Conservation (phyloP, 2,113 vertebrate genomes). For the Sprattus sprattus region DNA sequence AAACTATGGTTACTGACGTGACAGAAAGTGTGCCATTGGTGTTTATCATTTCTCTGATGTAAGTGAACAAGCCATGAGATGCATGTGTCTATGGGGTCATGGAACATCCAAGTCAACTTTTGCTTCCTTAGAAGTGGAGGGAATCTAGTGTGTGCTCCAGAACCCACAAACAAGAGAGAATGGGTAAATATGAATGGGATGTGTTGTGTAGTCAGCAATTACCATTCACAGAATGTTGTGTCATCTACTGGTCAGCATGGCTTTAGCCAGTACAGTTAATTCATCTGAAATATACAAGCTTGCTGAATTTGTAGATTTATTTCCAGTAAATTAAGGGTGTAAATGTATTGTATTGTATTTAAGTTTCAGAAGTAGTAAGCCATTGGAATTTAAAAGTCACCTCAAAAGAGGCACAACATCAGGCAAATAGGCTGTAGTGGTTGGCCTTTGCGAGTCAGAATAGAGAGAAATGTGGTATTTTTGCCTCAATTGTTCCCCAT, state of each 20-base stretch:
- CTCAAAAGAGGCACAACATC: neutral
- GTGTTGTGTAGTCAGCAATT: neutral
- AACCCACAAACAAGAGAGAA: neutral
- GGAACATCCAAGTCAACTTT: neutral
- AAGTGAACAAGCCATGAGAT: neutral
- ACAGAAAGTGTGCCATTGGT: too few relatives aligned
- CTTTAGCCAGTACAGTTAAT: neutral
- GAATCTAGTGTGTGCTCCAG: neutral
- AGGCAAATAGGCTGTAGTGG: neutral
- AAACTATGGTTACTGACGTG: too few relatives aligned
- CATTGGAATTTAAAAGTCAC: neutral
- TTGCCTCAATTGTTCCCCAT: conserved; percentile 30
- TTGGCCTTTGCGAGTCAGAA: conserved; percentile 35
- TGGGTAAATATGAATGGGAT: neutral
- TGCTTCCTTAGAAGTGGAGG: neutral
- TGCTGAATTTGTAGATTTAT: neutral
- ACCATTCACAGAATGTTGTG: neutral
- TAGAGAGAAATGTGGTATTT: conserved; percentile 45
- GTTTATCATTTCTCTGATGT: neutral
- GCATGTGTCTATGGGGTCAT: neutral
- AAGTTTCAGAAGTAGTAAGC: neutral
- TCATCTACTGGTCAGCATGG: neutral
- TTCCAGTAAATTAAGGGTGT: neutral
- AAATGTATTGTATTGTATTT: neutral
- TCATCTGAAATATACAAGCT: neutral